phyloP scores from a whole-genome alignment of 1,140 invertebrate genomes.

The Aricia agestis region DNA sequence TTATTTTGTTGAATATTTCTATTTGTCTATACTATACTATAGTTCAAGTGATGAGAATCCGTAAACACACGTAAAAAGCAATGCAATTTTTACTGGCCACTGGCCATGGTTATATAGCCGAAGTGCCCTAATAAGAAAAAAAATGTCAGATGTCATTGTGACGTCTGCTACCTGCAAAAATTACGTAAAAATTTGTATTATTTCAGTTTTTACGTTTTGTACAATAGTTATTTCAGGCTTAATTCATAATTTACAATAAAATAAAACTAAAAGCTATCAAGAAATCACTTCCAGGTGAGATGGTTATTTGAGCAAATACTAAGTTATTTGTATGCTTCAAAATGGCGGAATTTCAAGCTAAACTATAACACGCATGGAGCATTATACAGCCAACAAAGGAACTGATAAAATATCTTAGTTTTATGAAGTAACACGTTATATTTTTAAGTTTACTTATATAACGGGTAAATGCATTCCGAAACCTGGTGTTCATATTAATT shows the following conservation, averaged over 20 bases:
- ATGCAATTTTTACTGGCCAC: no score
- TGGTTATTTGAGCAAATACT: not conserved
- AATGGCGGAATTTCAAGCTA: constrained; percentile 24
- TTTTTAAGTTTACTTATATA: constrained; percentile 25
- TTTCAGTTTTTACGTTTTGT: not conserved
- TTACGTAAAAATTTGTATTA: not conserved
- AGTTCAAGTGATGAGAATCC: no score
- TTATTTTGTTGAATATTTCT: no score
- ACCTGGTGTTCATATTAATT: constrained; percentile 50
- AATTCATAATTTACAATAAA: not conserved
- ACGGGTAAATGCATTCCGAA: constrained; percentile 55
- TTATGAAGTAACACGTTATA: not conserved
- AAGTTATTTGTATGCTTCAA: constrained; percentile 21
- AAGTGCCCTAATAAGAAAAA: no score
- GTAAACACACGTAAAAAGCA: no score
- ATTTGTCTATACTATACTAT: no score
- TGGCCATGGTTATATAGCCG: no score
- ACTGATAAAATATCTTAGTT: constrained; percentile 7
- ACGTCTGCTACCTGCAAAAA: not conserved
- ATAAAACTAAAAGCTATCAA: not conserved
- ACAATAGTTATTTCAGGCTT: not conserved
- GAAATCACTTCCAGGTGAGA: not conserved
- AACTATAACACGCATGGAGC: not conserved
- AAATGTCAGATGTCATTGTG: not conserved
- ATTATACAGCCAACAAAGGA: not conserved